Conservation (phyloP, 2,113 vertebrate species). For the Bagarius yarrelli region DNA sequence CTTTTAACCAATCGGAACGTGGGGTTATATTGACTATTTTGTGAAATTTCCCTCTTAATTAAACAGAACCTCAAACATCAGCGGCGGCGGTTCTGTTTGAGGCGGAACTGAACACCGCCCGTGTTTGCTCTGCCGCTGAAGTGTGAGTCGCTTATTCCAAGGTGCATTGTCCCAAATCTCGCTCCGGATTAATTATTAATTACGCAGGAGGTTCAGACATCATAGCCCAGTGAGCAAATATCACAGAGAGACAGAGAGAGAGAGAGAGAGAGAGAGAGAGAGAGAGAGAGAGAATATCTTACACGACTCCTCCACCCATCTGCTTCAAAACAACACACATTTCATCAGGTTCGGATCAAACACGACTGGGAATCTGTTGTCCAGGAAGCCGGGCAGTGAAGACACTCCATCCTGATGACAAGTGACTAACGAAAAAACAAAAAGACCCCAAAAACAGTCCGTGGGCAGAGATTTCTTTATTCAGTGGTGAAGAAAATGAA, state of each 20-base stretch:
- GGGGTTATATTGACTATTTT: too few relatives aligned
- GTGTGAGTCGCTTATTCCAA: neutral
- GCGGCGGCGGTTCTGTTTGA: neutral
- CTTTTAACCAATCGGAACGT: too few relatives aligned
- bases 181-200: slow-evolving; percentile 49
- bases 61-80: too few relatives aligned
- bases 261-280: slow-evolving; percentile 1
- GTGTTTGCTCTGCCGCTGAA: neutral
- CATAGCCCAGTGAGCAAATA: slow-evolving; percentile 55
- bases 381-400: slow-evolving; percentile 22
- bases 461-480: slow-evolving; percentile 60
- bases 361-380: slow-evolving; percentile 1
- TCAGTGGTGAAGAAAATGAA: slow-evolving; percentile 69
- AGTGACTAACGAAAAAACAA: slow-evolving; percentile 54
- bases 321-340: slow-evolving; percentile 7
- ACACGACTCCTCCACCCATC: slow-evolving; percentile 1
- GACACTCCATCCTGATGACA: slow-evolving; percentile 61
- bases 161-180: slow-evolving; percentile 5
- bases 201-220: slow-evolving; percentile 56
- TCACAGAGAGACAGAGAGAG: neutral
- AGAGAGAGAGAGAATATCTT: neutral
- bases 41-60: too few relatives aligned
- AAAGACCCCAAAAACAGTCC: slow-evolving; percentile 61
- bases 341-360: slow-evolving; percentile 3
- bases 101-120: neutral